Conservation (phyloP, 1,140 invertebrate genomes). For the Aphelenchoides besseyi region DNA sequence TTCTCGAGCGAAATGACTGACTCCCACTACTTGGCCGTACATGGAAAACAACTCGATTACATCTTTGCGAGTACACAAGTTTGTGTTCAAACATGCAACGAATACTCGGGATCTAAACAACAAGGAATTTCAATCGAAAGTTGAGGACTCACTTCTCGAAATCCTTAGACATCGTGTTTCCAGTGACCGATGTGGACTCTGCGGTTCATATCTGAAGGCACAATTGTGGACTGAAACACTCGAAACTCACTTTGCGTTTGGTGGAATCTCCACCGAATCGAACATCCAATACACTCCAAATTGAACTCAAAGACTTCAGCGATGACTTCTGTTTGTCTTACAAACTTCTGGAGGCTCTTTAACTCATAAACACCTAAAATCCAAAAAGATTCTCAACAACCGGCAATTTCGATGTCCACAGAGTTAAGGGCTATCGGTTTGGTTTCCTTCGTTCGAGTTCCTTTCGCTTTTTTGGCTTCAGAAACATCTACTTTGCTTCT, state of each 20-base stretch:
- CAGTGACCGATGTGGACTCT: not conserved
- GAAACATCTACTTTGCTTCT: no score
- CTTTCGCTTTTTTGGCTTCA: no score
- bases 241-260: constrained; percentile 10
- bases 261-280: not conserved
- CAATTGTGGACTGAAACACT: not conserved
- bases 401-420: no score
- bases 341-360: not conserved
- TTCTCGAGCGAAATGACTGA: not conserved
- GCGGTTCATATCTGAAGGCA: constrained; percentile 10
- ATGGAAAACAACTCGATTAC: constrained; percentile 9
- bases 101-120: constrained; percentile 7
- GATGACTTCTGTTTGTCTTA: not conserved
- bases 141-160: not conserved
- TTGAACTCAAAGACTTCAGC: not conserved
- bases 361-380: not conserved
- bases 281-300: not conserved
- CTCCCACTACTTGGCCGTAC: not conserved
- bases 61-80: not conserved
- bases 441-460: no score
- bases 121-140: constrained; percentile 3
- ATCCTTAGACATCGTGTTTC: not conserved
- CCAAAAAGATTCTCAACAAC: not conserved
- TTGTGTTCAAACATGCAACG: not conserved
- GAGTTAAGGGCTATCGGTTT: no score